Conservation (phyloP, 2,888 invertebrate species). For the Polia nebulosa region DNA sequence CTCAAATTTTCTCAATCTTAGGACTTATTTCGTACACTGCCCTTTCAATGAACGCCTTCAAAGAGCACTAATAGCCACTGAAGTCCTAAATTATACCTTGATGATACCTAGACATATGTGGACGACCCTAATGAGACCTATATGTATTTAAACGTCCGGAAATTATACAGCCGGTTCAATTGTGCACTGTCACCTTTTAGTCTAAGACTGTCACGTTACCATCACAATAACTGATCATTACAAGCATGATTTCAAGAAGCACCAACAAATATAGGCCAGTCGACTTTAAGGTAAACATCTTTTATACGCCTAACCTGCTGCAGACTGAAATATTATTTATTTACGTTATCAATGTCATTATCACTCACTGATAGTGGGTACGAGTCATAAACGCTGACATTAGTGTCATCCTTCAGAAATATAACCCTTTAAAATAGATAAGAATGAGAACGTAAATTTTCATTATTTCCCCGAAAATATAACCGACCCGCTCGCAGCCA, state of each 20-base stretch:
- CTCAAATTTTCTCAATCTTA: background rate
- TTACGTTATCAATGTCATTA: conserved; percentile 67
- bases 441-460: conserved; percentile 43
- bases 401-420: conserved; percentile 46
- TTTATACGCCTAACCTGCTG: conserved; percentile 41
- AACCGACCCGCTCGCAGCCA: conserved; percentile 21
- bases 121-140: conserved; percentile 1
- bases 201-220: too few relatives aligned
- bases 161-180: conserved; percentile 36
- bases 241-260: conserved; percentile 9
- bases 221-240: background rate
- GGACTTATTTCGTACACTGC: background rate
- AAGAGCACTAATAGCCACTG: background rate
- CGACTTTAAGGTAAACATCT: conserved; percentile 41
- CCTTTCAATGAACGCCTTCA: background rate
- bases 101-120: background rate
- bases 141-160: conserved; percentile 14
- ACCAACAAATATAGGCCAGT: conserved; percentile 14
- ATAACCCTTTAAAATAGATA: conserved; percentile 56
- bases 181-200: conserved; percentile 1
- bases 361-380: conserved; percentile 59
- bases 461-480: conserved; percentile 40
- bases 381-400: conserved; percentile 56
- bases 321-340: conserved; percentile 48
- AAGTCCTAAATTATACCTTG: conserved; percentile 10